A percentile compares a stretch with the other conserved stretches of the same genome.
These are phyloP conservation scores for Platygyra sinensis DNA, from an alignment of 64 coral and sea anemone genomes.

Conservation along the genomic window DNA sequence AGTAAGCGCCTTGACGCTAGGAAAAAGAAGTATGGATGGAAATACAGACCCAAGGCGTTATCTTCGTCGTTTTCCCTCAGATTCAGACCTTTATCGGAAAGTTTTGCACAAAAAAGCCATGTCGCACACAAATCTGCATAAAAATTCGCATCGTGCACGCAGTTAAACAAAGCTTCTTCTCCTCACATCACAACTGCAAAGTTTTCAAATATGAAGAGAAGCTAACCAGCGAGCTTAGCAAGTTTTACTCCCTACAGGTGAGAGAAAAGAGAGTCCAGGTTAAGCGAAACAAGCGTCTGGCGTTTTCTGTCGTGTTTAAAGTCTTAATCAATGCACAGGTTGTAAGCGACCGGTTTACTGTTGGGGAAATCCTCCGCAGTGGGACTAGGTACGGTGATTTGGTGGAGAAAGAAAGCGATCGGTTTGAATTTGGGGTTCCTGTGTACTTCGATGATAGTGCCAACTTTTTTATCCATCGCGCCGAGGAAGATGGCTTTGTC, in stretches of 20 bases:
- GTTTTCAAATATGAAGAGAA: constrained; percentile 34
- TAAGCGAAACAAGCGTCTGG: constrained; percentile 64
- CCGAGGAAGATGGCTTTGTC: constrained; percentile 78
- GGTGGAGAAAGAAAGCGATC: constrained; percentile 54
- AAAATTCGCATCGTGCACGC: constrained; percentile 26
- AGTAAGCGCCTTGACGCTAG: background rate
- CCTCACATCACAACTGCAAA: constrained; percentile 1
- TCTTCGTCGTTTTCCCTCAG: constrained; percentile 12
- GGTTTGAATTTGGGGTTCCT: constrained; percentile 82
- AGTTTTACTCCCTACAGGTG: constrained; percentile 64
- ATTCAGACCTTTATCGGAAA: constrained; percentile 34
- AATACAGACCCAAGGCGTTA: background rate
- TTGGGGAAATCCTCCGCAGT: constrained; percentile 39
- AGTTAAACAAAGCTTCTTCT: constrained; percentile 12
- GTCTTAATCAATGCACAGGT: constrained; percentile 67
- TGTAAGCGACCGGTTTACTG: constrained; percentile 67
- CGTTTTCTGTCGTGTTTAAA: constrained; percentile 68
- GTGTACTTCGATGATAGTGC: constrained; percentile 59
- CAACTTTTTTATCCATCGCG: constrained; percentile 49
- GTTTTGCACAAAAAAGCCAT: constrained; percentile 28
- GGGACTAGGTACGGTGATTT: constrained; percentile 43
- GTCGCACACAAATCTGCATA: constrained; percentile 25
- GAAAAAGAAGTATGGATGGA: background rate
- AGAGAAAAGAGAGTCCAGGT: constrained; percentile 3
- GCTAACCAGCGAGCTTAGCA: constrained; percentile 66